Percentiles rank a stretch among this genome's conserved stretches.
Evolutionary conservation across 2,113 vertebrate genomes (phyloP).

Genomic region (Nibea albiflora): DNA sequence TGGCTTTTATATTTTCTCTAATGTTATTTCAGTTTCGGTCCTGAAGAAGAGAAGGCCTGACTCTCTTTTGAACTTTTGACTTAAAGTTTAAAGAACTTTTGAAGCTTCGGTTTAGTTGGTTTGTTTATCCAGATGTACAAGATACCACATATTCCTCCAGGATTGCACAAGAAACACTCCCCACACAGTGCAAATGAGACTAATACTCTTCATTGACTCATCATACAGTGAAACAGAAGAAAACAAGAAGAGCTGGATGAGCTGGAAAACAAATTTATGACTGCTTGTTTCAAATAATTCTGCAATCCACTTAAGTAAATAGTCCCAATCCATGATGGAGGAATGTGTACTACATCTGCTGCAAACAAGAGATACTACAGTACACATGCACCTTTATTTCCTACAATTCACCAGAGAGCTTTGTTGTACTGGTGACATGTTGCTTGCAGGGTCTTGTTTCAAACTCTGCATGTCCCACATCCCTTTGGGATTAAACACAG

Average conservation of each 20-base stretch:
- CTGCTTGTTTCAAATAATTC: not conserved
- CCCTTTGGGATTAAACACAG: not conserved
- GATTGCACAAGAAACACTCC: not conserved
- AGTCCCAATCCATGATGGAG: not conserved
- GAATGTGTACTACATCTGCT: not conserved
- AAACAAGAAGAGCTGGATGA: not conserved
- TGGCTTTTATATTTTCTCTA: not conserved
- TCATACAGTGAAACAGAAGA: not conserved
- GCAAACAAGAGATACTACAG: not conserved
- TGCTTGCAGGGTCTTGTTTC: not conserved
- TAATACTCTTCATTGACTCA: not conserved
- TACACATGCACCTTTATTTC: not conserved
- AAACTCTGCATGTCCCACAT: not conserved
- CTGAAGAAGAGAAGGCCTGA: not conserved
- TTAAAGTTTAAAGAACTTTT: not conserved
- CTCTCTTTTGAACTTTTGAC: not conserved
- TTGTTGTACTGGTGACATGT: not conserved
- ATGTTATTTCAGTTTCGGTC: not conserved
- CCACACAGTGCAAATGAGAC: not conserved
- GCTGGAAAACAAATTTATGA: not conserved
- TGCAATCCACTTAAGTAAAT: conserved; percentile 4
- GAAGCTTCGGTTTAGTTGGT: no score
- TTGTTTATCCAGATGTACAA: not conserved
- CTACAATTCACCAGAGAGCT: not conserved
- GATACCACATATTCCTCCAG: not conserved